These are phyloP conservation scores for Fabriciana adippe DNA, from an alignment of 2,888 invertebrate species.

Conservation along the genomic window DNA sequence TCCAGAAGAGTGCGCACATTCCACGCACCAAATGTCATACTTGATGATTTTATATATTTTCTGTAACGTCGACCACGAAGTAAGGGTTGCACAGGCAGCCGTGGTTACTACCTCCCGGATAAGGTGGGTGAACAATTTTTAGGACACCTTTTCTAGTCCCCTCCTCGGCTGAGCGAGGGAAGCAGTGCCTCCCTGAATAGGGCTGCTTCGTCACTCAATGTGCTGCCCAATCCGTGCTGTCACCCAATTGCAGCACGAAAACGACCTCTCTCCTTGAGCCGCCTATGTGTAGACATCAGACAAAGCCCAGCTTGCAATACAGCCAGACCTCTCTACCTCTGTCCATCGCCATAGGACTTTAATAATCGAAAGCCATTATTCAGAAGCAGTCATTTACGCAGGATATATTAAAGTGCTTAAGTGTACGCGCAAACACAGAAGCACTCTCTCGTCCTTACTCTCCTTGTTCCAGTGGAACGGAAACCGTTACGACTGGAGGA, in stretches of 20 bases:
- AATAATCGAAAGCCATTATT: too few relatives aligned
- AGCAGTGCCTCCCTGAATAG: constrained; percentile 44
- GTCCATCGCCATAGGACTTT: background rate
- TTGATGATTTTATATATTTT: too few relatives aligned
- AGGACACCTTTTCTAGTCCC: constrained; percentile 43
- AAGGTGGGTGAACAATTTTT: too few relatives aligned
- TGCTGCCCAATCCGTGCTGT: constrained; percentile 17
- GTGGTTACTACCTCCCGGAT: too few relatives aligned
- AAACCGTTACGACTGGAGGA: too few relatives aligned
- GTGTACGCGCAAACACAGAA: too few relatives aligned
- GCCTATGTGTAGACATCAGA: constrained; percentile 25
- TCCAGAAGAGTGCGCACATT: constrained; percentile 29
- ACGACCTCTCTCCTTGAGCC: constrained; percentile 14
- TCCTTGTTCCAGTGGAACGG: too few relatives aligned
- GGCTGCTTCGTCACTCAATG: constrained; percentile 37
- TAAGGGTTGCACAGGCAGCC: too few relatives aligned
- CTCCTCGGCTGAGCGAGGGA: constrained; percentile 39
- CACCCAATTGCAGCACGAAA: constrained; percentile 13
- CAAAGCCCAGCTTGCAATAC: constrained; percentile 16
- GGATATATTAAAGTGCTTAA: too few relatives aligned
- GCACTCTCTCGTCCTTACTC: too few relatives aligned
- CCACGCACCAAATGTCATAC: constrained; percentile 27
- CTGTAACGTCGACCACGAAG: too few relatives aligned
- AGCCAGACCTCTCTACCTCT: constrained; percentile 29
- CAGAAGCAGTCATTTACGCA: too few relatives aligned